Evolutionary conservation across 2,113 vertebrate species (phyloP).

Genomic region (Morone chrysops): DNA sequence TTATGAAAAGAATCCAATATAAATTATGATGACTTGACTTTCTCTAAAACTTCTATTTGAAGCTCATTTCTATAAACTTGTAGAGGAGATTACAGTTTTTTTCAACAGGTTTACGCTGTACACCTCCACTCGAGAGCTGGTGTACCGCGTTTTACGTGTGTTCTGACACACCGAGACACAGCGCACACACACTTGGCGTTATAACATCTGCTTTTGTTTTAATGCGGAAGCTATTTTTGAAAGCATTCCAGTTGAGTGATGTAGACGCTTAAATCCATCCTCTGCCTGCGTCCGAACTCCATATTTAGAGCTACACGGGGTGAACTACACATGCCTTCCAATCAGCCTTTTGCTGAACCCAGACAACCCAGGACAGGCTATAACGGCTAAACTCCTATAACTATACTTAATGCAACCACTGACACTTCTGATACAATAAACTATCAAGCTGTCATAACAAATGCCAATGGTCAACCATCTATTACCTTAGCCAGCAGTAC

Average conservation of each 20-base stretch:
- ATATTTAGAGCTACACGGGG: conserved; percentile 84
- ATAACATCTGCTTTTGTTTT: conserved; percentile 80
- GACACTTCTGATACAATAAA: conserved; percentile 4
- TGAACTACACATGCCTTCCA: conserved; percentile 77
- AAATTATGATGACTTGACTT: background rate
- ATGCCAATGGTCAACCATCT: background rate
- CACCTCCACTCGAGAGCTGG: background rate
- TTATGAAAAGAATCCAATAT: background rate
- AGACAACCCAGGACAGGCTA: conserved; percentile 44
- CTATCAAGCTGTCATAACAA: background rate
- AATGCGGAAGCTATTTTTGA: conserved; percentile 86
- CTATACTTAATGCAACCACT: background rate
- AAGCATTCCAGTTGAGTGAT: conserved; percentile 86
- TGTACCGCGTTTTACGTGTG: conserved; percentile 8
- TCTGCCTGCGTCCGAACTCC: conserved; percentile 77
- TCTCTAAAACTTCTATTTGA: background rate
- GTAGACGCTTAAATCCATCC: conserved; percentile 77
- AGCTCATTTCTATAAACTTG: background rate
- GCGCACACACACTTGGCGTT: conserved; percentile 38
- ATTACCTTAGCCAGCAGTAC: background rate
- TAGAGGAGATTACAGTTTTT: background rate
- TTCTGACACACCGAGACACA: background rate
- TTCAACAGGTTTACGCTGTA: background rate
- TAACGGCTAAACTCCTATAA: background rate
- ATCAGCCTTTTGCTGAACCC: conserved; percentile 67